Base-by-base conservation (phyloP, 1,140 invertebrate species). In the Onthophagus taurus region DNA sequence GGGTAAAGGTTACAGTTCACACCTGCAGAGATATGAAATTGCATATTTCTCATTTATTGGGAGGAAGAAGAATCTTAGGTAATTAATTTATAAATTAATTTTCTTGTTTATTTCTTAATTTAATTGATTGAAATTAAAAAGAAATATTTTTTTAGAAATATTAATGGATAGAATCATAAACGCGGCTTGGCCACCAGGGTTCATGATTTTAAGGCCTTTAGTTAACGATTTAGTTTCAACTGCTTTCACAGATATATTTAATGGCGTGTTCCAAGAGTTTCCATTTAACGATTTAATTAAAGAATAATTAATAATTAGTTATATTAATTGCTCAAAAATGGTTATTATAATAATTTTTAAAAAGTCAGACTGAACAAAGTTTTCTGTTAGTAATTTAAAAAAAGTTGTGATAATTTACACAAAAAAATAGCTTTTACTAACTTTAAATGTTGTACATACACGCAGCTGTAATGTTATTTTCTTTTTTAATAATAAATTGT, bases 191-290 rank as follows among this genome's bases (percentile, higher is more conserved):
- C 77, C 81, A 50, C 75, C 83, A 1, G 81, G 83, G 7, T 81
- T 88, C 49, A 72, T 77, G 0, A 61, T 88, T 4, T 72, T 85
- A 2, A 68, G 74, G 44, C 78, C 81, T 4, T 58, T 86, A 12
- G 83, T 89, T 51, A 85, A 87, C 59, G 84, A 89, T 53, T 66
- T 89, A 19, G 84, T 89, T 19, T 82, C 80, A 50, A 80, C 74
- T 0, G 85, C 79, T 3, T 88, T 87, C 57, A 85, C 83, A 0
- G 77, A 85, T 39, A 86, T 88, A 45, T 85, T 85, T 60, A 81
- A 77, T 39, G 72, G 76, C 42, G 74, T 77, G 23, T 89, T 89
- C 51, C 69, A 78, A 1, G 67, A 75, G 51, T 77, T 83, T 43
- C 61, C 61, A 23, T 63, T 65, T 33, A 54, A 60, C 13, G 42